Conservation (phyloP, 35 echinoderm and acorn worm genomes). For the Ophioderma brevispina region DNA sequence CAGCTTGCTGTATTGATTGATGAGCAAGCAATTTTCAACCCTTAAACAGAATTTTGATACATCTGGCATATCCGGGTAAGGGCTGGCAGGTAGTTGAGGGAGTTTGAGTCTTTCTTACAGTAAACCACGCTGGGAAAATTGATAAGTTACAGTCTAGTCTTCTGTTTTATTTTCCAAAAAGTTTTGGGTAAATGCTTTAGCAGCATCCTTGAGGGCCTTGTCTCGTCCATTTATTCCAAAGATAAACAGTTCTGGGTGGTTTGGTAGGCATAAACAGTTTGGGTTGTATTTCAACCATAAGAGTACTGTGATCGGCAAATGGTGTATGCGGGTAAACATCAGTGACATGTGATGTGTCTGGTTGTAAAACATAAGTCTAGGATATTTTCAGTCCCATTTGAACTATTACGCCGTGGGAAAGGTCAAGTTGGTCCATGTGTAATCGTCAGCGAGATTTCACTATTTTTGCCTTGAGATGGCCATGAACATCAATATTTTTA, state of each 20-base stretch:
- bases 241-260: slow-evolving; percentile 44
- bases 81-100: not conserved
- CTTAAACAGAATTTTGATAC: not conserved
- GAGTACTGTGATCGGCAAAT: slow-evolving; percentile 34
- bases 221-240: slow-evolving; percentile 28
- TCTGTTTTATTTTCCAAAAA: not conserved
- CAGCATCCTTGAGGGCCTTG: slow-evolving; percentile 4
- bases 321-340: slow-evolving; percentile 27
- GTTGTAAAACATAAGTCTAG: slow-evolving; percentile 3
- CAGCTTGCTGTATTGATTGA: slow-evolving; percentile 1
- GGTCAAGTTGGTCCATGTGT: not conserved
- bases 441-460: not conserved
- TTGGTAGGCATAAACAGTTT: not conserved
- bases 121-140: not conserved
- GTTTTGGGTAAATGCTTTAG: not conserved
- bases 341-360: not conserved
- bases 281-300: slow-evolving; percentile 17
- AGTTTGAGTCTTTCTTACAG: not conserved
- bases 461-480: not conserved
- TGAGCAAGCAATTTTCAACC: slow-evolving; percentile 11
- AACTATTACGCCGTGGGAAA: not conserved
- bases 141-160: not conserved
- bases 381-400: slow-evolving; percentile 12
- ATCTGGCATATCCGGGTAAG: not conserved
- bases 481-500: not conserved